Base-by-base conservation (phyloP, 23 tunicate species). In the Phallusia fumigata region DNA sequence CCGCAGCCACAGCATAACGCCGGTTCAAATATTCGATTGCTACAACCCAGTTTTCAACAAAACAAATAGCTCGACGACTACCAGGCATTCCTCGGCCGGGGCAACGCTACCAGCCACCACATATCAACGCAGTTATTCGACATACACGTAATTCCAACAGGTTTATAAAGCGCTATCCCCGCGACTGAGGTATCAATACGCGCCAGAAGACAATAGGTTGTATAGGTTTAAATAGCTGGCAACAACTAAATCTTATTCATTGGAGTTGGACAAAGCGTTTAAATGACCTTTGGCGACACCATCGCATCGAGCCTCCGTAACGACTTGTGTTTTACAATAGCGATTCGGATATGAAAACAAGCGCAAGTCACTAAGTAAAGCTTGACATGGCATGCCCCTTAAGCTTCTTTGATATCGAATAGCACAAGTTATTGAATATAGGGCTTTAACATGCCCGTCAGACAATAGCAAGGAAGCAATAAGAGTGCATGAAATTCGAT, bases 341-440 rank as follows among this genome's bases (percentile, higher is more conserved):
- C 47, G 10, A 10, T 40, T 40, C 47, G 47, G 47, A 40, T 40
- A 40, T 10, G 47, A 40, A 40, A 40, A 40, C 47, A 40, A 10
- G 47, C 47, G 47, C 10, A 40, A 40, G 47, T 40, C 47, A 40
- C 47, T 40, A 40, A 40, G 47, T 40, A 40, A 40, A 40, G 47
- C 47, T 3, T 10, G 47, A 40, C 47, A 40, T 40, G 47, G 47
- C 47, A 40, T 40, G 47, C 47, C 28, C 69, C 69, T 8, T 58
- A 58, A 21, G 69, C 26, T 24, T 24, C 26, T 58, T 58, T 58
- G 28, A 58, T 58, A 58, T 58, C 69, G 28, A 58, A 58, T 58
- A 58, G 69, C 69, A 22, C 28, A 58, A 58, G 69, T 58, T 58
- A 58, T 58, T 58, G 69, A 58, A 58, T 58, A 58, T 58, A 58